Percentiles rank a stretch among this genome's conserved stretches.
These are phyloP conservation scores for Bombus difficillimus DNA, from an alignment of 1,140 invertebrate species.

Conservation along the genomic window DNA sequence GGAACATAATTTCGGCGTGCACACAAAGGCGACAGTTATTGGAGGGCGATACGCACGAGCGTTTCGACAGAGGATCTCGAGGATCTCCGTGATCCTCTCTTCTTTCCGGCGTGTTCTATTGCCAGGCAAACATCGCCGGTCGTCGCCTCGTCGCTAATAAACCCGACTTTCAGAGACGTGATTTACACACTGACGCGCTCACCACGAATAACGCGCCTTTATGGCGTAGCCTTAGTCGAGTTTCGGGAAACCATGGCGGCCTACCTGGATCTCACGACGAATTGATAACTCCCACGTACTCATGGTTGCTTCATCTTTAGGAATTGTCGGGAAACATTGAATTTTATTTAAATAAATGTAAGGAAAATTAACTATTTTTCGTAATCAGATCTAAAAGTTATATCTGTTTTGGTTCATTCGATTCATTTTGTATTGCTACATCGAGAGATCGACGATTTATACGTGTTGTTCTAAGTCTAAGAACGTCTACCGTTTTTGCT, in stretches of 20 bases:
- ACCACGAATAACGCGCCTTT: conserved; percentile 47
- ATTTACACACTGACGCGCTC: conserved; percentile 58
- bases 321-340: background rate
- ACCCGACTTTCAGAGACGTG: conserved; percentile 59
- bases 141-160: conserved; percentile 68
- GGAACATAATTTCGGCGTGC: conserved; percentile 73
- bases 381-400: too few relatives aligned
- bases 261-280: background rate
- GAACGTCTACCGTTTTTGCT: too few relatives aligned
- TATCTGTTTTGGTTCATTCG: too few relatives aligned
- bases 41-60: conserved; percentile 51
- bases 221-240: conserved; percentile 1
- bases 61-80: conserved; percentile 65
- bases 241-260: background rate
- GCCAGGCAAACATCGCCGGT: conserved; percentile 68
- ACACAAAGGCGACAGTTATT: conserved; percentile 74
- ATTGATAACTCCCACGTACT: background rate
- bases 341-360: background rate
- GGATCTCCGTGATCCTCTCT: conserved; percentile 47
- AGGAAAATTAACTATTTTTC: too few relatives aligned
- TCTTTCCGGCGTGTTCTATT: conserved; percentile 48
- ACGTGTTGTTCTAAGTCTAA: too few relatives aligned
- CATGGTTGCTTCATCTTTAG: background rate
- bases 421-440: too few relatives aligned
- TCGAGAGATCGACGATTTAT: too few relatives aligned